Percentiles rank a stretch among this genome's conserved stretches.
phyloP scores from a whole-genome alignment of 1,140 invertebrate species.

The Trachelipus rathkii region DNA sequence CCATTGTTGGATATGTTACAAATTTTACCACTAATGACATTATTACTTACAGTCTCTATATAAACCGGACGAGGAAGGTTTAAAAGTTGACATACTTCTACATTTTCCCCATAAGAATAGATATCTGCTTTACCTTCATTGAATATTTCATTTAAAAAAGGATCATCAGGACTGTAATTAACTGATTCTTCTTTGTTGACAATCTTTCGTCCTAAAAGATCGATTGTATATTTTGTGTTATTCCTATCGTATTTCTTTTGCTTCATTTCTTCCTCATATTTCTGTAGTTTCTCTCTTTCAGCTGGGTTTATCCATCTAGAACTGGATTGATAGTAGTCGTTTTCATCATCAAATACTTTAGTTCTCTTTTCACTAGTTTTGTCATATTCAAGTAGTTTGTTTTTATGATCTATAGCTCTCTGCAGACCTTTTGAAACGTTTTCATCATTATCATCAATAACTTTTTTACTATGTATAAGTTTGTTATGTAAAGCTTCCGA shows the following conservation, averaged over 20 bases:
- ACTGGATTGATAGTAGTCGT: slow-evolving; percentile 82
- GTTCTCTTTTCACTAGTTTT: slow-evolving; percentile 75
- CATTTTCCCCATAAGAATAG: slow-evolving; percentile 38
- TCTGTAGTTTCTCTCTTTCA: slow-evolving; percentile 64
- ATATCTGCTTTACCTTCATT: slow-evolving; percentile 44
- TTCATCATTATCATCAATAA: slow-evolving; percentile 47
- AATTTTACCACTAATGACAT: background rate
- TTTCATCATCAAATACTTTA: slow-evolving; percentile 89
- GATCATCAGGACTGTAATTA: slow-evolving; percentile 51
- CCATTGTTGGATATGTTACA: background rate
- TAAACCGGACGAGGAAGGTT: slow-evolving; percentile 39
- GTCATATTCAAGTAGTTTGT: slow-evolving; percentile 82
- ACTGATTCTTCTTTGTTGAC: slow-evolving; percentile 52
- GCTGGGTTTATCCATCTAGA: slow-evolving; percentile 72
- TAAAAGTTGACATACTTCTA: slow-evolving; percentile 28
- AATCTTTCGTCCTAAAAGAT: slow-evolving; percentile 67
- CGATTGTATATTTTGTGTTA: slow-evolving; percentile 66
- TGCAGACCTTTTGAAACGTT: slow-evolving; percentile 49
- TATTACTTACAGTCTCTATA: slow-evolving; percentile 6
- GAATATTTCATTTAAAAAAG: slow-evolving; percentile 51
- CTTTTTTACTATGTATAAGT: slow-evolving; percentile 58
- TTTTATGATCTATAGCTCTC: slow-evolving; percentile 71
- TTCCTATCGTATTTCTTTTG: slow-evolving; percentile 64
- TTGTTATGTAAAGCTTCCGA: slow-evolving; percentile 64
- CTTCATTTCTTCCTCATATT: slow-evolving; percentile 65